These are phyloP conservation scores for Drosophila paracracens DNA, from an alignment of 2,888 invertebrate genomes.

Conservation along the genomic window DNA sequence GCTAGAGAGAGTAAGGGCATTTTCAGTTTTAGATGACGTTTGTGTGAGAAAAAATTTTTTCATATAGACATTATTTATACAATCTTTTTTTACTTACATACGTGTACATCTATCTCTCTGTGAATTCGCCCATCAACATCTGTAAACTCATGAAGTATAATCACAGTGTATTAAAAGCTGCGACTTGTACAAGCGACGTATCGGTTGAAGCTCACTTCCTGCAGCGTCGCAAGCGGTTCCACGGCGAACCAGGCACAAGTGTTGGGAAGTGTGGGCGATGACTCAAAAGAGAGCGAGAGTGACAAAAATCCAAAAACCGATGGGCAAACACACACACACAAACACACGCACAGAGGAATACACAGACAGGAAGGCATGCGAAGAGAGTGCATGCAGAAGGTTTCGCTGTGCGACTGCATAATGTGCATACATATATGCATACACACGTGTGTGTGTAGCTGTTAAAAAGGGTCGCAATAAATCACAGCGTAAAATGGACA, in stretches of 20 bases:
- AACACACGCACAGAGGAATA: conserved; percentile 20
- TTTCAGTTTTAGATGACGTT: not conserved
- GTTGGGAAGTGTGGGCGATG: conserved; percentile 50
- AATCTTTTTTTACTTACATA: not conserved
- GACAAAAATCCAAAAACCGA: conserved; percentile 54
- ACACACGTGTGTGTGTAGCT: not conserved
- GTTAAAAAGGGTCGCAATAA: conserved; percentile 56
- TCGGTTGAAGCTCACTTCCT: conserved; percentile 37
- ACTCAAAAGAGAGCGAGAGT: conserved; percentile 77
- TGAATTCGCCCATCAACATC: not conserved
- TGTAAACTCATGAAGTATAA: not conserved
- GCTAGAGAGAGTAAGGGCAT: not conserved
- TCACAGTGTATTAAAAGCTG: conserved; percentile 35
- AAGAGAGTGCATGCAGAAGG: conserved; percentile 42
- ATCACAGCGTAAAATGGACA: conserved; percentile 64
- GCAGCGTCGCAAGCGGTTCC: conserved; percentile 44
- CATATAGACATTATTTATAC: not conserved
- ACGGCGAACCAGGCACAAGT: conserved; percentile 18
- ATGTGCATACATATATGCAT: conserved; percentile 1
- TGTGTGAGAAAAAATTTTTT: not conserved
- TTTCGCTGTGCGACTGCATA: conserved; percentile 33
- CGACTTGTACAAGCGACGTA: conserved; percentile 1
- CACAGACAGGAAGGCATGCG: conserved; percentile 7
- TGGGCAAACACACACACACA: conserved; percentile 30
- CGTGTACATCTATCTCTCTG: not conserved